Evolutionary conservation across 2,888 invertebrate species (phyloP).

Genomic region (Ceriagrion tenellum): DNA sequence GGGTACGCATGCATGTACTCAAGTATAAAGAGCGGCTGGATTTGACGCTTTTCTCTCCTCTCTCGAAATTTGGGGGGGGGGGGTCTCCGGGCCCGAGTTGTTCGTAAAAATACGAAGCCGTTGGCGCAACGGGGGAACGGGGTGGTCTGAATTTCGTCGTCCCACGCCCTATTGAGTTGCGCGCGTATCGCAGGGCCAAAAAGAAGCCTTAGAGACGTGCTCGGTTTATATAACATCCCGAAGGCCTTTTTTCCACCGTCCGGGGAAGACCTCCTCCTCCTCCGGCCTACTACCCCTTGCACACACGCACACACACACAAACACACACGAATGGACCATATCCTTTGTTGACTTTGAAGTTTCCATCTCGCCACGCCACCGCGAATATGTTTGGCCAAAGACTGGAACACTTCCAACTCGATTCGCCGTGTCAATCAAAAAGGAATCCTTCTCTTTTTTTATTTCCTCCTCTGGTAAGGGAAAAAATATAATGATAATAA

Average conservation of each 20-base stretch:
- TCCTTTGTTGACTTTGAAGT: conserved; percentile 67
- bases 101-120: conserved; percentile 15
- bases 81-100: not conserved
- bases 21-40: conserved; percentile 15
- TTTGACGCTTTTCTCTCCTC: not conserved
- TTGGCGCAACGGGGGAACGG: not conserved
- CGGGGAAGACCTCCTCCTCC: not conserved
- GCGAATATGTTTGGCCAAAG: conserved; percentile 61
- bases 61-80: too few species aligned
- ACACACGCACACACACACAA: not conserved
- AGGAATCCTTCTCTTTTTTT: not conserved
- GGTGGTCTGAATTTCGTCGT: not conserved
- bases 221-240: conserved; percentile 36
- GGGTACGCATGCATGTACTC: not conserved
- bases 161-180: not conserved
- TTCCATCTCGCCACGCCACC: conserved; percentile 62
- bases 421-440: conserved; percentile 67
- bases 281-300: too few species aligned
- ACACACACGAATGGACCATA: conserved; percentile 25
- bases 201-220: conserved; percentile 36
- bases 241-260: conserved; percentile 26
- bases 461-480: not conserved
- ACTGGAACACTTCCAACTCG: conserved; percentile 66
- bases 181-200: conserved; percentile 17
- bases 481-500: not conserved